A percentile compares a stretch with the other conserved stretches of the same genome.
These are phyloP conservation scores for Slavum lentiscoides DNA, from an alignment of 2,888 invertebrate species.

Conservation along the genomic window DNA sequence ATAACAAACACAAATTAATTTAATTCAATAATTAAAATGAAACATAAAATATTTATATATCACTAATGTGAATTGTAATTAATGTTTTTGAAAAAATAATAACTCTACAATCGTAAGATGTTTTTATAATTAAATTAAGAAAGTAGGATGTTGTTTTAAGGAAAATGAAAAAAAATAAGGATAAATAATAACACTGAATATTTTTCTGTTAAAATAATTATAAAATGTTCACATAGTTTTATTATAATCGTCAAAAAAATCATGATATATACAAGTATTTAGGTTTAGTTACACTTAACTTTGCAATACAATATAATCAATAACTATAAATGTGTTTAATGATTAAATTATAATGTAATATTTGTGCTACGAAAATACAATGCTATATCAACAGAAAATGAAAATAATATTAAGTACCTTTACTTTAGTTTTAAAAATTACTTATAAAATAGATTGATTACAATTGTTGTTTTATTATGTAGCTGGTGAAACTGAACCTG, in stretches of 20 bases:
- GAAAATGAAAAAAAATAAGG: no score
- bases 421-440: not conserved
- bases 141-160: no score
- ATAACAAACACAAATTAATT: no score
- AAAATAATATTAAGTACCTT: not conserved
- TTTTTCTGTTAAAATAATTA: not conserved
- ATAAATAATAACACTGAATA: no score
- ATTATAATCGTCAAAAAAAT: not conserved
- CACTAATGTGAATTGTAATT: no score
- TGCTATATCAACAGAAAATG: not conserved
- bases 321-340: not conserved
- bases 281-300: not conserved
- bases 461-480: conserved; percentile 5
- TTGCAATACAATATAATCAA: not conserved
- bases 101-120: no score
- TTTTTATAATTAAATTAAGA: no score
- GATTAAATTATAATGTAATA: not conserved
- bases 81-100: no score
- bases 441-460: not conserved
- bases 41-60: no score
- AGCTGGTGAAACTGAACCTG: conserved; percentile 58
- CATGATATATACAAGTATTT: not conserved
- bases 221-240: not conserved
- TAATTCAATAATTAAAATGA: no score
- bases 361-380: not conserved